Evolutionary conservation across 2,888 invertebrate genomes (phyloP).

Genomic region (Neoascia interrupta): DNA sequence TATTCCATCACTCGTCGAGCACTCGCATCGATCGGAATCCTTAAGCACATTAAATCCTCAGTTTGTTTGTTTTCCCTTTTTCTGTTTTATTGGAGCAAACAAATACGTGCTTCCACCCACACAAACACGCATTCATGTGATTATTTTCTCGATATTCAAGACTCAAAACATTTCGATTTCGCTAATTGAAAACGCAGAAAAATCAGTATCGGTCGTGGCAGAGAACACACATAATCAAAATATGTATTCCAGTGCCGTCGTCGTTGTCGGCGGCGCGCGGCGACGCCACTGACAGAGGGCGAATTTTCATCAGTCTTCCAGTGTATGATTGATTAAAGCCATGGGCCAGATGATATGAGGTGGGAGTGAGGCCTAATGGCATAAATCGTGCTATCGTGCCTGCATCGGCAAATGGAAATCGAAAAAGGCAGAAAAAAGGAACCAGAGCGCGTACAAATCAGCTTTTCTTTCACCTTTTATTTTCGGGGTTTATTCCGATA

Average conservation of each 20-base stretch:
- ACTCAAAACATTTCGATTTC: conserved; percentile 50
- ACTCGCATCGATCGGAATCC: conserved; percentile 9
- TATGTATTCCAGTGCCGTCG: not conserved
- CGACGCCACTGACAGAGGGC: not conserved
- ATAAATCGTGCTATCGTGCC: conserved; percentile 40
- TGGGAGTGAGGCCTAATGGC: conserved; percentile 10
- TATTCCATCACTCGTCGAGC: not conserved
- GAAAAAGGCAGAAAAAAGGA: too few relatives aligned
- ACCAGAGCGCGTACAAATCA: too few relatives aligned
- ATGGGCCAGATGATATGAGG: conserved; percentile 3
- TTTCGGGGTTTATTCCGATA: too few relatives aligned
- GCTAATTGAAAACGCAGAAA: conserved; percentile 38
- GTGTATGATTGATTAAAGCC: conserved; percentile 46
- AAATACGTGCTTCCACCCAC: conserved; percentile 1
- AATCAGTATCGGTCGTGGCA: conserved; percentile 3
- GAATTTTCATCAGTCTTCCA: conserved; percentile 17
- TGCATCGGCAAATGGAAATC: conserved; percentile 20
- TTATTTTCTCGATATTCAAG: conserved; percentile 27
- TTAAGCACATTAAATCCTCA: conserved; percentile 6
- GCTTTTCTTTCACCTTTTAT: too few relatives aligned
- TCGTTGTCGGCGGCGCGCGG: not conserved
- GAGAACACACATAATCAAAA: conserved; percentile 8
- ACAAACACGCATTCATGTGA: too few relatives aligned
- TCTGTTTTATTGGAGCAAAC: not conserved
- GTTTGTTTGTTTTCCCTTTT: not conserved